Percentiles rank a stretch among this genome's conserved stretches.
Evolutionary conservation across 37 sponge, comb jelly and placozoan species (phyloP).

Genomic region (Geodia barretti): DNA sequence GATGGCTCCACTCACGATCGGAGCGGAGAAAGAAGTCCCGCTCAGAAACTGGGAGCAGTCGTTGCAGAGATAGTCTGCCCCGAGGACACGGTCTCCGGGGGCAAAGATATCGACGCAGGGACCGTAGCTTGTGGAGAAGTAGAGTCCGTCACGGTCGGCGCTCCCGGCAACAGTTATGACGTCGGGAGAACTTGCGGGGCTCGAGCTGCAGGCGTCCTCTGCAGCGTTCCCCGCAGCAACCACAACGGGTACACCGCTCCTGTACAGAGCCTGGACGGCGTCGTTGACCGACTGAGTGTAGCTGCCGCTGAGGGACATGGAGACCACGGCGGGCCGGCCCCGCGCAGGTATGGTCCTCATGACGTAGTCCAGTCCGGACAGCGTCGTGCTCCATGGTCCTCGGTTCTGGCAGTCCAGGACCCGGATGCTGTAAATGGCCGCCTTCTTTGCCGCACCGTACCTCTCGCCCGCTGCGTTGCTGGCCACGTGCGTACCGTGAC

Average conservation of each 20-base stretch:
- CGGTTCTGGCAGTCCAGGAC: conserved; percentile 56
- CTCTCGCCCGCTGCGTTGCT: conserved; percentile 65
- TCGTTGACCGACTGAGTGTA: conserved; percentile 26
- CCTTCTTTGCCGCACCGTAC: conserved; percentile 52
- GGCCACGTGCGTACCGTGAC: conserved; percentile 79
- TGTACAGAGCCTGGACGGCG: conserved; percentile 30
- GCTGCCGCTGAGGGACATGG: conserved; percentile 51
- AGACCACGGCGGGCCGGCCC: conserved; percentile 49
- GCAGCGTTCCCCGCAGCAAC: conserved; percentile 69
- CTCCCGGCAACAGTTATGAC: conserved; percentile 73
- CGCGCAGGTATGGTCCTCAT: background rate
- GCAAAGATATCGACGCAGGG: conserved; percentile 78
- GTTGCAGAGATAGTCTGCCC: conserved; percentile 53
- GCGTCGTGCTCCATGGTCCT: conserved; percentile 41
- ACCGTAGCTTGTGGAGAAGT: conserved; percentile 55
- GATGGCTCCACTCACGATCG: conserved; percentile 62
- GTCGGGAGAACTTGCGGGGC: conserved; percentile 49
- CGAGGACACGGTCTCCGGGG: conserved; percentile 53
- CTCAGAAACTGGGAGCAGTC: conserved; percentile 36
- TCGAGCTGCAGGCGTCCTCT: conserved; percentile 47
- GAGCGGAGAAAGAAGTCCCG: conserved; percentile 72
- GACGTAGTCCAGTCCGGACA: conserved; percentile 57
- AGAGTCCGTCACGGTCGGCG: conserved; percentile 35
- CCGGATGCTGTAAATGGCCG: conserved; percentile 51
- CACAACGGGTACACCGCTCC: conserved; percentile 42